A percentile compares a stretch with the other conserved stretches of the same genome.
phyloP scores from a whole-genome alignment of 2,888 invertebrate genomes.

The Caenorhabditis parvicauda region DNA sequence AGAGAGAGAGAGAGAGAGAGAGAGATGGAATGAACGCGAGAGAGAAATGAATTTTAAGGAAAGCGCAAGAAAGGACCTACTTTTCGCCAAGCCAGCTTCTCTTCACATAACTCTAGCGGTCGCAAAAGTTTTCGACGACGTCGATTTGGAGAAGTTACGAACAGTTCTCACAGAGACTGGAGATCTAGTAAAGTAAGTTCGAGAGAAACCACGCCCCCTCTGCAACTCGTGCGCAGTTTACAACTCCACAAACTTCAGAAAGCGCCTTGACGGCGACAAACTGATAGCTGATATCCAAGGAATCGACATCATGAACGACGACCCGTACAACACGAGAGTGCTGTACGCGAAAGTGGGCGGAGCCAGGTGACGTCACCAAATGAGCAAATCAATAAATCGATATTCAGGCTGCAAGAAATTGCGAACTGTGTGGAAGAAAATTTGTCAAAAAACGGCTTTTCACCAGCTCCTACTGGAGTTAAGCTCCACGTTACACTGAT shows the following conservation, averaged over 20 bases:
- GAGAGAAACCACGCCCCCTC: not conserved
- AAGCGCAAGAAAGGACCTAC: slow-evolving; percentile 17
- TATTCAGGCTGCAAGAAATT: slow-evolving; percentile 15
- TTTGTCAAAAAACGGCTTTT: slow-evolving; percentile 7
- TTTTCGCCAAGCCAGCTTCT: slow-evolving; percentile 18
- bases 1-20: no score
- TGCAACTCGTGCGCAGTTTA: not conserved
- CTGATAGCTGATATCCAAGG: slow-evolving; percentile 22
- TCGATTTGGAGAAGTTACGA: slow-evolving; percentile 10
- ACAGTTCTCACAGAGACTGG: slow-evolving; percentile 7
- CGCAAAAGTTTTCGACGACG: slow-evolving; percentile 16
- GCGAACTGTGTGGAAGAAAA: slow-evolving; percentile 15
- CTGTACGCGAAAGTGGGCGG: slow-evolving; percentile 31
- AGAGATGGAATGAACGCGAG: no score
- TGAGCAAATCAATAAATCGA: not conserved
- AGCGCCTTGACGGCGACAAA: not conserved
- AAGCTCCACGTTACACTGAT: slow-evolving; percentile 38
- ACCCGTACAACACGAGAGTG: slow-evolving; percentile 26
- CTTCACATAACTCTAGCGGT: slow-evolving; percentile 33
- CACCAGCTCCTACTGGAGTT: no score
- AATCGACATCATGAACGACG: slow-evolving; percentile 41
- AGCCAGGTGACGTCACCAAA: slow-evolving; percentile 5
- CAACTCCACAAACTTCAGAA: slow-evolving; percentile 15
- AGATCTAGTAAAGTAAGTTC: slow-evolving; percentile 16
- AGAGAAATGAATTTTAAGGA: slow-evolving; percentile 9